Evolutionary conservation across 2,113 vertebrate species (phyloP), one percentile per base, ranked within the genome.

Genomic region (Phaethornis superciliosus): DNA sequence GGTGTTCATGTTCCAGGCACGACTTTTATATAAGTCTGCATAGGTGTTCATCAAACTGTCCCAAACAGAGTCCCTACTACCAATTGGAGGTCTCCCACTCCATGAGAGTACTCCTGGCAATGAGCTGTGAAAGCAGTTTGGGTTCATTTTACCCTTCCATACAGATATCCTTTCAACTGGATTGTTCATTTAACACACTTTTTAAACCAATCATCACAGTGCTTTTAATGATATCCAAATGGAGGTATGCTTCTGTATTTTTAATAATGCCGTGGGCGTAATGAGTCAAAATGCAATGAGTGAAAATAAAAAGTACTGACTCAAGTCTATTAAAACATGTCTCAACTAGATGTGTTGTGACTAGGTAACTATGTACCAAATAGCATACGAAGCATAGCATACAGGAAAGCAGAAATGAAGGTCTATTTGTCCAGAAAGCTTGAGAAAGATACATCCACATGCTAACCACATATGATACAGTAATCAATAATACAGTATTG

Each of bases 251-350:
- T 91, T 83, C 68, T 93, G 80, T 37, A 75, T 81, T 86, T 81
- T 76, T 78, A 93, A 81, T 90, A 64, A 67, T 22, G 46, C 47
- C 83, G 63, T 83, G 60, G 59, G 52, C 83, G 80, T 67, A 68
- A 78, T 88, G 79, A 95, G 76, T 95, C 89, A 95, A 56, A 88
- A 56, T 40, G 76, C 60, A 94, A 5, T 18, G 30, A 83, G 13
- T 75, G 59, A 93, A 83, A 95, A 94, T 75, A 83, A 58, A 81
- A 46, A 83, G 7, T 68, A 85, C 64, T 88, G 89, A 94, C n/a
- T 91, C 85, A 63, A 8, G 30, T 56, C 56, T 93, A 55, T 33
- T 85, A 85, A 94, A 93, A 93, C 82, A 56, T 72, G 86, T 71
- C 85, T 89, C 75, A 84, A 77, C 94, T 89, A 47, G 64, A 78